Evolutionary conservation across 2,113 vertebrate species (phyloP).

Genomic region (Mustelus asterias): DNA sequence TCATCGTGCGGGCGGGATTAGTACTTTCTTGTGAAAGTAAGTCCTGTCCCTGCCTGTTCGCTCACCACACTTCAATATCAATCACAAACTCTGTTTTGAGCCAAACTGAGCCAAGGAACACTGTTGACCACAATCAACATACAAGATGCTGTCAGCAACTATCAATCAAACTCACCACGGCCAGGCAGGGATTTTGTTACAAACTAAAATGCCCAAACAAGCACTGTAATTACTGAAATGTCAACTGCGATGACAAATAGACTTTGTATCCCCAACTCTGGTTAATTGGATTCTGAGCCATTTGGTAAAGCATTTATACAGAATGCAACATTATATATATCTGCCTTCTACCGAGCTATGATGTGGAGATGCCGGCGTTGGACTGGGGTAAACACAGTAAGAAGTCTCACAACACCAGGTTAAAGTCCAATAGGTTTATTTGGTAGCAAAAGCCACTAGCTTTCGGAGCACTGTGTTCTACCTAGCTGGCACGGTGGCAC

Average conservation of each 20-base stretch:
- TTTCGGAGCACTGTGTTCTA: no score
- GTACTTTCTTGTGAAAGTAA: not conserved
- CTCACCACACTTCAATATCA: not conserved
- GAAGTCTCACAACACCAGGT: no score
- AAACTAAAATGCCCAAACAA: not conserved
- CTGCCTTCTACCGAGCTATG: not conserved
- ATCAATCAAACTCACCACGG: not conserved
- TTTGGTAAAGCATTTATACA: not conserved
- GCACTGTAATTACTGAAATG: not conserved
- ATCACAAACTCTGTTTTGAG: not conserved
- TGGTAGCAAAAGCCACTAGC: no score
- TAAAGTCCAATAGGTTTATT: no score
- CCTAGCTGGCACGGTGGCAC: no score
- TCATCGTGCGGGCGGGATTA: not conserved
- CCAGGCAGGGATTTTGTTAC: not conserved
- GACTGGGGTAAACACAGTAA: no score
- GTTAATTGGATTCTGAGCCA: not conserved
- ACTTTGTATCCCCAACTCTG: not conserved
- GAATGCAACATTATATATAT: no score
- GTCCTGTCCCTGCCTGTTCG: not conserved
- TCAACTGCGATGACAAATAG: not conserved
- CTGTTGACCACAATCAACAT: not conserved
- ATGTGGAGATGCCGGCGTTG: no score
- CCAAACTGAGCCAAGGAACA: not conserved
- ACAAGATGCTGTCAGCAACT: not conserved